phyloP scores from a whole-genome alignment of 2,797 vertebrate species.

The Botia kubotai region DNA sequence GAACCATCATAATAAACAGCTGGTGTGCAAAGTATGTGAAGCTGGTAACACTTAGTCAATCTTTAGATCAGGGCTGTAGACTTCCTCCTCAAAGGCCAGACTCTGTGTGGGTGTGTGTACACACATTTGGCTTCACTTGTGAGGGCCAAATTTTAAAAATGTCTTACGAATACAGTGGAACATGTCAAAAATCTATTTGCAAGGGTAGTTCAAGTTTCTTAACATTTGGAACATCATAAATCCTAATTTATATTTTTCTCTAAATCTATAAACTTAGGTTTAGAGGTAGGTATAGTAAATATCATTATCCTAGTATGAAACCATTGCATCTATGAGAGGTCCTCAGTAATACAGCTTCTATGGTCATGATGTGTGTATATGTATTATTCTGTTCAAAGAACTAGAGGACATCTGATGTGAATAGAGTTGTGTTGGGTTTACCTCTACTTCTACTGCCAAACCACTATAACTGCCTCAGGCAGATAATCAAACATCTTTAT shows the following conservation, averaged over 20 bases:
- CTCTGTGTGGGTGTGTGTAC: neutral
- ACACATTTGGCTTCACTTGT: neutral
- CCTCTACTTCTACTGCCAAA: neutral
- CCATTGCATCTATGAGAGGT: no score
- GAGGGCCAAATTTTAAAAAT: neutral
- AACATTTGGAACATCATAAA: neutral
- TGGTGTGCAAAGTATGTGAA: neutral
- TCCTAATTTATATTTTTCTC: no score
- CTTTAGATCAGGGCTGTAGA: conserved; percentile 44
- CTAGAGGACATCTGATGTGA: conserved; percentile 1
- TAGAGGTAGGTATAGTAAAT: neutral
- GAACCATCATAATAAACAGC: neutral
- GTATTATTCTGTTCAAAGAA: neutral
- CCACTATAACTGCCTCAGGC: neutral
- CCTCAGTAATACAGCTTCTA: no score
- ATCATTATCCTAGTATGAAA: no score
- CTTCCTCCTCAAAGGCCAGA: conserved; percentile 9
- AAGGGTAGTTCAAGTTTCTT: no score
- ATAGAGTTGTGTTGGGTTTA: conserved; percentile 13
- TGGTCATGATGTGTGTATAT: no score
- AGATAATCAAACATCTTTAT: neutral
- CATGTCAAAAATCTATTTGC: neutral
- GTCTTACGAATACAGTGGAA: neutral
- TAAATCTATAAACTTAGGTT: no score
- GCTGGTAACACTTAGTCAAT: conserved; percentile 53